Conservation (phyloP, 2,113 vertebrate species). For the Perccottus glenii region DNA sequence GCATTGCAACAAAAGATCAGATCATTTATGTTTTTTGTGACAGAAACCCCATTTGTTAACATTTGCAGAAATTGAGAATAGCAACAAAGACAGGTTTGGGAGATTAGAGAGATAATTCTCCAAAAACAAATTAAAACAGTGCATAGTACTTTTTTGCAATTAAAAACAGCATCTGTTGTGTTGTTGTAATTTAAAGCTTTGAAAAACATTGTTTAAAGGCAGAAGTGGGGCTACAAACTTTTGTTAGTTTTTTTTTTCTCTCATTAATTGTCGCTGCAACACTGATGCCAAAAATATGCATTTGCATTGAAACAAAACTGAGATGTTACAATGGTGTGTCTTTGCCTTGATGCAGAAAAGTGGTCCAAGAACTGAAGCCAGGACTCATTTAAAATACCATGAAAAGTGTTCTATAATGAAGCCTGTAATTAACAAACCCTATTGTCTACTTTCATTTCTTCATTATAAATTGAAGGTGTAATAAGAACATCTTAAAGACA, state of each 20-base stretch:
- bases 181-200: neutral
- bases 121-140: too few species aligned
- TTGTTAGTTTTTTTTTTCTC: neutral
- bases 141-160: too few species aligned
- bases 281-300: constrained; percentile 2
- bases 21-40: too few species aligned
- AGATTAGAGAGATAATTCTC: too few species aligned
- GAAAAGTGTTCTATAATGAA: neutral
- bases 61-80: too few species aligned
- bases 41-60: too few species aligned
- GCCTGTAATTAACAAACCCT: neutral
- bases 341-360: neutral
- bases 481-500: neutral
- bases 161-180: neutral
- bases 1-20: too few species aligned
- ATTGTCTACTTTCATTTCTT: neutral
- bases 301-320: neutral
- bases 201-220: neutral
- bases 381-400: neutral
- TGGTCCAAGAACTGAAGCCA: neutral
- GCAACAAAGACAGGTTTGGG: too few species aligned
- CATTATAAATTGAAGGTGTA: neutral
- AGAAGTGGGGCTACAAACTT: neutral
- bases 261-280: neutral
- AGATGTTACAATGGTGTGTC: neutral